Conservation (phyloP, 1,140 invertebrate species). For the Panonychus citri region DNA sequence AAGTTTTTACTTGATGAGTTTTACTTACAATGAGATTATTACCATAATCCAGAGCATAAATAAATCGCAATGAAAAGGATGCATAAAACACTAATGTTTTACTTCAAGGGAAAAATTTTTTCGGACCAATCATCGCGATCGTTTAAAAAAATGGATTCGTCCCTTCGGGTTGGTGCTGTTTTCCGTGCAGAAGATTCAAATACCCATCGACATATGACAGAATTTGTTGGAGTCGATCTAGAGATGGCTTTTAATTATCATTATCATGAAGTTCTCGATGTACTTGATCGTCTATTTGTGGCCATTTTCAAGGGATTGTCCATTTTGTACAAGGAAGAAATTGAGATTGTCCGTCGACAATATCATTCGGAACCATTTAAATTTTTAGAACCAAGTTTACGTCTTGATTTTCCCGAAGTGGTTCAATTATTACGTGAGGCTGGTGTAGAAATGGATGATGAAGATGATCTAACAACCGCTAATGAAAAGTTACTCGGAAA, state of each 20-base stretch:
- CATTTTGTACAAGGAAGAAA: constrained; percentile 53
- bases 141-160: constrained; percentile 99
- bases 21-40: too few relatives aligned
- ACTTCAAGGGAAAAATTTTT: constrained; percentile 88
- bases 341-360: constrained; percentile 64
- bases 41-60: too few relatives aligned
- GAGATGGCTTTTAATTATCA: constrained; percentile 98
- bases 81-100: too few relatives aligned
- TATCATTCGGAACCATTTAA: constrained; percentile 80
- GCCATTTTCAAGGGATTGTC: constrained; percentile 74
- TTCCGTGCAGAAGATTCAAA: constrained; percentile 98
- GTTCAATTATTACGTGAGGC: constrained; percentile 70
- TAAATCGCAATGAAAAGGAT: too few relatives aligned
- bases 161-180: constrained; percentile 60
- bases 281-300: constrained; percentile 75
- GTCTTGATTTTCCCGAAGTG: constrained; percentile 59
- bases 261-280: constrained; percentile 87
- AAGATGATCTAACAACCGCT: constrained; percentile 88
- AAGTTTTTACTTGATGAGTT: too few relatives aligned
- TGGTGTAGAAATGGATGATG: constrained; percentile 72
- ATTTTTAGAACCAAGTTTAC: constrained; percentile 71
- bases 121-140: constrained; percentile 94
- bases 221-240: constrained; percentile 92
- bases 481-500: constrained; percentile 85
- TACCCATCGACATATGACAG: constrained; percentile 77